phyloP scores from a whole-genome alignment of 2,888 invertebrate species.

The Gari tellinella region DNA sequence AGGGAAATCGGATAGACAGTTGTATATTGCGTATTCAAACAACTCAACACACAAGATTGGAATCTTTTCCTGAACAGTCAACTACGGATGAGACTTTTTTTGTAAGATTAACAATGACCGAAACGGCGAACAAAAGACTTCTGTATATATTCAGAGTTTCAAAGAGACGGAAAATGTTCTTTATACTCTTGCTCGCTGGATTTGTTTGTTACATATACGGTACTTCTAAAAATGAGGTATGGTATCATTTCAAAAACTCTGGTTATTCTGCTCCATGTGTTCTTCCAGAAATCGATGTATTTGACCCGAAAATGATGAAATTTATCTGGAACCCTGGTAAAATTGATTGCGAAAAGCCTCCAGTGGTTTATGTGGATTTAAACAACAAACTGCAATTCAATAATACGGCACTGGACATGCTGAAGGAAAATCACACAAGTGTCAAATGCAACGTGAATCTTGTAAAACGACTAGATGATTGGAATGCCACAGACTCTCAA shows the following conservation, averaged over 20 bases:
- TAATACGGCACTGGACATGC: background rate
- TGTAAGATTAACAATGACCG: no score
- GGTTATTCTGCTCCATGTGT: constrained; percentile 13
- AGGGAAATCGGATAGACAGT: no score
- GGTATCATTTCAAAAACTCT: background rate
- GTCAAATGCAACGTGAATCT: background rate
- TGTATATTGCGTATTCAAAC: no score
- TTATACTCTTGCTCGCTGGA: no score
- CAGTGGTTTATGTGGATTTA: constrained; percentile 26
- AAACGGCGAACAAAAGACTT: no score
- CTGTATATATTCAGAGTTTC: no score
- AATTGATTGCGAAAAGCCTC: constrained; percentile 13
- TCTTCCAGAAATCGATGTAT: constrained; percentile 19
- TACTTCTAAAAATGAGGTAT: no score
- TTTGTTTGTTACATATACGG: no score
- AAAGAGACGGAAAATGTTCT: no score
- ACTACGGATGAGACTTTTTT: no score
- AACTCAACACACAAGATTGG: no score
- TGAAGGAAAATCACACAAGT: background rate
- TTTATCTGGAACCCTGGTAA: constrained; percentile 6
- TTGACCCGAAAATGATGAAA: constrained; percentile 14
- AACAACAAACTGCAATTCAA: constrained; percentile 30
- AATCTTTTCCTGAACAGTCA: no score
- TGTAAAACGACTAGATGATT: background rate
- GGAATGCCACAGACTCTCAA: background rate